These are phyloP conservation scores for Mesitornis unicolor DNA, from an alignment of 2,113 vertebrate genomes.

Conservation along the genomic window DNA sequence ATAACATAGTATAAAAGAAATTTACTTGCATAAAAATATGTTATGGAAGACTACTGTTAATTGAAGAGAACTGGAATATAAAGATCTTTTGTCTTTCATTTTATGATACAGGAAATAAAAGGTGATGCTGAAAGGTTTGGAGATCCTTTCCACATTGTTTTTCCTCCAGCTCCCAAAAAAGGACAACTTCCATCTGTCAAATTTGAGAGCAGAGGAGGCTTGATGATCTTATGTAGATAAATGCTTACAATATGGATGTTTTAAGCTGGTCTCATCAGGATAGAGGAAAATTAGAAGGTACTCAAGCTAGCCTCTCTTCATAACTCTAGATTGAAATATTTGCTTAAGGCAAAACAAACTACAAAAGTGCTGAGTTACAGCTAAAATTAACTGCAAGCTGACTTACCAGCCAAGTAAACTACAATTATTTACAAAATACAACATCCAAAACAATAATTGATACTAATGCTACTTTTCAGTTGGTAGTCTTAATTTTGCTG, in stretches of 20 bases:
- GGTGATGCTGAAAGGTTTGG: background rate
- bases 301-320: background rate
- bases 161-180: background rate
- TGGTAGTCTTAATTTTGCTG: background rate
- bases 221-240: fast-evolving
- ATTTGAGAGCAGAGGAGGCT: background rate
- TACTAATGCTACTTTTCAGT: background rate
- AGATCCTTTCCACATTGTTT: background rate
- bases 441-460: background rate
- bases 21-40: fast-evolving
- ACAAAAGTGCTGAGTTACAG: background rate
- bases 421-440: background rate
- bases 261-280: background rate
- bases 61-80: background rate
- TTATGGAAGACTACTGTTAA: background rate
- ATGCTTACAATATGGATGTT: background rate
- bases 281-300: background rate
- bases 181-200: background rate
- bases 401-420: background rate
- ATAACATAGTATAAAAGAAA: background rate
- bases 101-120: background rate
- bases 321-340: background rate
- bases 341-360: background rate
- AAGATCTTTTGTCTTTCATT: background rate
- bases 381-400: background rate